A percentile compares a stretch with the other conserved stretches of the same genome.
These are phyloP conservation scores for Trichomycterus rosablanca DNA, from an alignment of 2,113 vertebrate species.

Conservation along the genomic window DNA sequence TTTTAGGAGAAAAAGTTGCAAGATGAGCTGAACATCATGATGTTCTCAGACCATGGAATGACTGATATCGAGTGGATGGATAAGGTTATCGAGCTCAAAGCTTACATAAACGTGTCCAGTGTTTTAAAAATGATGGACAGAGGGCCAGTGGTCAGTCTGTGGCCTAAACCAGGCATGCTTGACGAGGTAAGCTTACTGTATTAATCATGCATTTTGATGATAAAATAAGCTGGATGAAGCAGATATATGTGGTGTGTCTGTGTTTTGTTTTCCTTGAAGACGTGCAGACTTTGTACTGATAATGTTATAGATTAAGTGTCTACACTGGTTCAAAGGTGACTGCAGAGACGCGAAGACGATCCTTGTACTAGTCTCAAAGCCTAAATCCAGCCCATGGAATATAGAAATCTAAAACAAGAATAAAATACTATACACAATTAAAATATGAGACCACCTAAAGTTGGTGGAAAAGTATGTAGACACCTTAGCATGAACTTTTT, in stretches of 20 bases:
- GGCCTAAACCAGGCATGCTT: conserved; percentile 72
- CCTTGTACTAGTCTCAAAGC: neutral
- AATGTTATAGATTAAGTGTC: neutral
- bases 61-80: conserved; percentile 86
- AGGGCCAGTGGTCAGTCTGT: conserved; percentile 86
- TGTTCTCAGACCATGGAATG: conserved; percentile 97
- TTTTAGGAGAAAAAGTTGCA: conserved; percentile 75
- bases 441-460: too few species aligned
- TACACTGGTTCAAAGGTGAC: neutral
- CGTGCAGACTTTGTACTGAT: conserved; percentile 1
- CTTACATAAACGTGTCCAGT: conserved; percentile 74
- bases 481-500: too few species aligned
- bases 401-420: too few species aligned
- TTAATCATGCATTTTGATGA: neutral
- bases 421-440: too few species aligned
- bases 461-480: too few species aligned
- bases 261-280: neutral
- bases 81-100: conserved; percentile 83
- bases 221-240: too few species aligned
- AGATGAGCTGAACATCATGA: conserved; percentile 75
- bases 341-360: neutral
- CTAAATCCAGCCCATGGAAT: too few species aligned
- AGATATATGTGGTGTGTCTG: neutral
- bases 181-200: conserved; percentile 62
- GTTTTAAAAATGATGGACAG: conserved; percentile 83